These are phyloP conservation scores for Eidolon dupreanum DNA, from an alignment of 2,797 vertebrate species.

Conservation along the genomic window DNA sequence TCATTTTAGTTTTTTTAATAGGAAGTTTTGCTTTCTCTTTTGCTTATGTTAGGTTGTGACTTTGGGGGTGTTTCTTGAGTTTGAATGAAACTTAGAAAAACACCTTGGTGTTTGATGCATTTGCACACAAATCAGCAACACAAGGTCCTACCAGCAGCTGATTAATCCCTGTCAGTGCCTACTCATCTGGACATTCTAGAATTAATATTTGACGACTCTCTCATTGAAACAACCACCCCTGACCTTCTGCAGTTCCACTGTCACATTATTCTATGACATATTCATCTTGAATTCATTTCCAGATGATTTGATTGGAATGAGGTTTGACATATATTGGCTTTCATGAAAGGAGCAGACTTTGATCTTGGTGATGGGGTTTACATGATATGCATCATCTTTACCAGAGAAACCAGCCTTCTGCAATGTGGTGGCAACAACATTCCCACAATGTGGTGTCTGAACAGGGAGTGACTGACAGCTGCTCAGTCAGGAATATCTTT, in stretches of 20 bases:
- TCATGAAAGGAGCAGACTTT: constrained; percentile 89
- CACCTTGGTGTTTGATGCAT: constrained; percentile 79
- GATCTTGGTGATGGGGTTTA: constrained; percentile 89
- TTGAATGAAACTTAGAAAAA: constrained; percentile 36
- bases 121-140: constrained; percentile 86
- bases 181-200: constrained; percentile 88
- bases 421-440: constrained; percentile 78
- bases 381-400: constrained; percentile 89
- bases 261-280: constrained; percentile 91
- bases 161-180: constrained; percentile 86
- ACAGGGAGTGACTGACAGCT: constrained; percentile 86
- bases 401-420: constrained; percentile 85
- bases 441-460: constrained; percentile 85
- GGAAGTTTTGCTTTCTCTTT: background rate
- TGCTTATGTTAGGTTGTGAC: background rate
- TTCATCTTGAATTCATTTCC: constrained; percentile 90
- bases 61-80: constrained; percentile 9
- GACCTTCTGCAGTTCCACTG: constrained; percentile 89
- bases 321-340: constrained; percentile 89
- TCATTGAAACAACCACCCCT: constrained; percentile 89
- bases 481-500: constrained; percentile 89
- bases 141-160: constrained; percentile 81
- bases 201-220: constrained; percentile 91
- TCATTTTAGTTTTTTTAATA: background rate
- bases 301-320: constrained; percentile 89